Base-by-base conservation (phyloP, 2,113 vertebrate species). In the Athene cunicularia region DNA sequence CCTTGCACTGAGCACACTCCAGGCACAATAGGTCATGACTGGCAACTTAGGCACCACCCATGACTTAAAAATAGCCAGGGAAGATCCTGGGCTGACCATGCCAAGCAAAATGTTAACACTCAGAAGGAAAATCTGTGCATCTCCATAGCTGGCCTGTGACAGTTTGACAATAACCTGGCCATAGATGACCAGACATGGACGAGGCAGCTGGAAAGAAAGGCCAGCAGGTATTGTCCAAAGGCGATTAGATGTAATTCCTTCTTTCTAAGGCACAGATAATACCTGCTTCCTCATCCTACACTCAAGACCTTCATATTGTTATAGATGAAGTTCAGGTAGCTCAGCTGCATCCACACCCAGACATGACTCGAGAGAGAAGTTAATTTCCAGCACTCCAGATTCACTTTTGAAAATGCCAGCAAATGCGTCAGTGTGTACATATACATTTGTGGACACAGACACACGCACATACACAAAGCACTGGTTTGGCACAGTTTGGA, bases 371-470 rank as follows among this genome's bases (percentile, higher is more conserved):
- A 80, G 58, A 74, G 24, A 60, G 33, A 50, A 58, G 41, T 9
- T 58, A 49, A 53, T 17, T 90, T 30, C 22, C 45, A 73, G 45
- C 30, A 33, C n/a, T 58, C n/a, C 64, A 80, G 27, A 50, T 35
- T 53, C 56, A 63, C 27, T 24, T 56, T 64, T 53, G 21, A 39
- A 94, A 91, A 63, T 30, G 12, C 12, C 74, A 41, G 20, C 26
- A 75, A 75, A 32, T 11, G 49, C 13, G 14, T 59, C 67, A 43
- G 21, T 27, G n/a, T 39, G 56, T 59, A 8, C 5, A 30, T 0
- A 30, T 6, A 21, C 7, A 10, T 2, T 21, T 0, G 0, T 15
- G 27, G 9, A 56, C 13, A 64, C 11, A 70, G 8, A 47, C 12
- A 23, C 17, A 37, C 5, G 26, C 0, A 23, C 12, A 50, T 9